Evolutionary conservation across 2,888 invertebrate species (phyloP).

Genomic region (Agrochola litura): DNA sequence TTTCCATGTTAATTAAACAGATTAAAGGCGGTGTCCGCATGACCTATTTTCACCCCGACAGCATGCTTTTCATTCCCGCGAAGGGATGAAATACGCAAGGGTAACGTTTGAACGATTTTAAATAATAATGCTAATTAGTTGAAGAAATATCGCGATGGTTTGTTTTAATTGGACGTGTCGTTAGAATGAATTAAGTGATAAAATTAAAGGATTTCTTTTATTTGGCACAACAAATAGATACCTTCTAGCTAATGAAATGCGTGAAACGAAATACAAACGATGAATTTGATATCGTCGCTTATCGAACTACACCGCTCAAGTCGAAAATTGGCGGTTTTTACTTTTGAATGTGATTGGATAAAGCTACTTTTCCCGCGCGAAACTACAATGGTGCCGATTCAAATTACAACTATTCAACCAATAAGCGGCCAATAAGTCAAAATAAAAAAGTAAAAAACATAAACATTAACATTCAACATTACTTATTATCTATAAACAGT

Average conservation of each 20-base stretch:
- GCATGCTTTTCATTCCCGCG: conserved; percentile 74
- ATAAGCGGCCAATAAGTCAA: no score
- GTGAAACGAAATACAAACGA: neutral
- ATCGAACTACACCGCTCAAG: no score
- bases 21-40: conserved; percentile 84
- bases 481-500: no score
- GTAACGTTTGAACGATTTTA: conserved; percentile 81
- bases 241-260: neutral
- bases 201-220: neutral
- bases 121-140: conserved; percentile 88
- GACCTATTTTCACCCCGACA: conserved; percentile 86
- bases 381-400: no score
- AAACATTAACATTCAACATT: no score
- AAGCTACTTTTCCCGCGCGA: no score
- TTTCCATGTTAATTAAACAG: conserved; percentile 88
- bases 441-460: no score
- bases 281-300: neutral
- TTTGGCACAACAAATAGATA: neutral
- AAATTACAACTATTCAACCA: no score
- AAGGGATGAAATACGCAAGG: conserved; percentile 67
- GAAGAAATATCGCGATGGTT: conserved; percentile 80
- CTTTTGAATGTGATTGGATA: no score
- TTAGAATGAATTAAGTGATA: conserved; percentile 25
- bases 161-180: conserved; percentile 78
- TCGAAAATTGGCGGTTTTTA: no score